A percentile compares a stretch with the other conserved stretches of the same genome.
These are phyloP conservation scores for Indicator indicator DNA, from an alignment of 2,113 vertebrate genomes.

Conservation along the genomic window DNA sequence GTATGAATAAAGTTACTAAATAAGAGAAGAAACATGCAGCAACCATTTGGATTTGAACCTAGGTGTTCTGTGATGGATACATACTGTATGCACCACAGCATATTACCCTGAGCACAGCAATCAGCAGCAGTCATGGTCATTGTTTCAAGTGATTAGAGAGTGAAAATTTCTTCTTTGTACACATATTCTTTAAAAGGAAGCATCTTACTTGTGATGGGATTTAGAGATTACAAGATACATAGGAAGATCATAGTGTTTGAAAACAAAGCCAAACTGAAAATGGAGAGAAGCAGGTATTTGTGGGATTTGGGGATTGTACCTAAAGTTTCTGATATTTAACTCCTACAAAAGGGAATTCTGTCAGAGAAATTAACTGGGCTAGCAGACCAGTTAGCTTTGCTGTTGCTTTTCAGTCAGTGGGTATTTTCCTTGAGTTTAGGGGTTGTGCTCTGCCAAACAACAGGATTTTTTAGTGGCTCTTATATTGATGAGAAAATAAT, in stretches of 20 bases:
- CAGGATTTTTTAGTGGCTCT: background rate
- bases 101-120: background rate
- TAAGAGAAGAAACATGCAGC: background rate
- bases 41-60: background rate
- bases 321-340: background rate
- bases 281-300: background rate
- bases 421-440: slow-evolving; percentile 13
- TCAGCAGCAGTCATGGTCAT: background rate
- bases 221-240: background rate
- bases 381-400: slow-evolving; percentile 19
- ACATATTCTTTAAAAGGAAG: background rate
- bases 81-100: accelerated
- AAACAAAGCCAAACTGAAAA: background rate
- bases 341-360: background rate
- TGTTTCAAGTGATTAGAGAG: background rate
- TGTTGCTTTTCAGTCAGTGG: slow-evolving; percentile 23
- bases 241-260: background rate
- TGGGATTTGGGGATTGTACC: background rate
- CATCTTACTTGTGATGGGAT: background rate
- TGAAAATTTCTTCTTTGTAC: background rate
- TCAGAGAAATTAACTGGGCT: background rate
- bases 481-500: background rate
- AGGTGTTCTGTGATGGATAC: background rate
- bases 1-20: background rate
- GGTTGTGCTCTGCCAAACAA: slow-evolving; percentile 5